Conservation (phyloP, 2,888 invertebrate species). For the Folsomia candida region DNA sequence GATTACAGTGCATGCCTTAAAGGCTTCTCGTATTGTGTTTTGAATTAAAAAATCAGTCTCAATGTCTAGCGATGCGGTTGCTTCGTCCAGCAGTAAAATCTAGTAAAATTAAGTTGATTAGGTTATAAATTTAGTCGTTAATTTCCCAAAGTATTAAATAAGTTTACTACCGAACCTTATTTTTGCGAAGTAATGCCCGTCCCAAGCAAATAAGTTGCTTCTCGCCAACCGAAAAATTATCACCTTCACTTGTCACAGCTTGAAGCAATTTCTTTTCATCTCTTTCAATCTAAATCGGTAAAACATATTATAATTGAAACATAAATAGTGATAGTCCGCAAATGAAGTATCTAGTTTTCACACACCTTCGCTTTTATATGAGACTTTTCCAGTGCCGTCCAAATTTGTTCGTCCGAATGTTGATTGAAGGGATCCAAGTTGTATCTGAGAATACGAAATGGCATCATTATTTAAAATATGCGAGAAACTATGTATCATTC, state of each 20-base stretch:
- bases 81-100: constrained; percentile 59
- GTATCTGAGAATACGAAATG: too few species aligned
- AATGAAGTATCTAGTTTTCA: too few species aligned
- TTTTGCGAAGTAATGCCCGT: constrained; percentile 53
- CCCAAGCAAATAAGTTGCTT: constrained; percentile 53
- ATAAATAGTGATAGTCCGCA: neutral
- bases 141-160: neutral
- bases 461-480: neutral
- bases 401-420: constrained; percentile 51
- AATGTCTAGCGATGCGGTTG: constrained; percentile 60
- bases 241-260: constrained; percentile 48
- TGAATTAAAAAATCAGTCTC: constrained; percentile 60
- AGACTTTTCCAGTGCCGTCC: constrained; percentile 52
- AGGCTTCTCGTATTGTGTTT: constrained; percentile 57
- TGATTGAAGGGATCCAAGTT: constrained; percentile 53
- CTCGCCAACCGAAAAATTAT: constrained; percentile 53
- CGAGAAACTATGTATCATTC: neutral
- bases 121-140: neutral
- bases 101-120: constrained; percentile 28
- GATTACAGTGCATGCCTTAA: constrained; percentile 57
- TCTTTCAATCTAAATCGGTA: constrained; percentile 43
- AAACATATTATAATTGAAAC: neutral
- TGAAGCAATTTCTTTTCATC: constrained; percentile 49
- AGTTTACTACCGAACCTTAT: constrained; percentile 51
- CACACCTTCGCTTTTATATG: constrained; percentile 51